These are phyloP conservation scores for Heliconius ismenius DNA, from an alignment of 2,888 invertebrate species.

Conservation along the genomic window DNA sequence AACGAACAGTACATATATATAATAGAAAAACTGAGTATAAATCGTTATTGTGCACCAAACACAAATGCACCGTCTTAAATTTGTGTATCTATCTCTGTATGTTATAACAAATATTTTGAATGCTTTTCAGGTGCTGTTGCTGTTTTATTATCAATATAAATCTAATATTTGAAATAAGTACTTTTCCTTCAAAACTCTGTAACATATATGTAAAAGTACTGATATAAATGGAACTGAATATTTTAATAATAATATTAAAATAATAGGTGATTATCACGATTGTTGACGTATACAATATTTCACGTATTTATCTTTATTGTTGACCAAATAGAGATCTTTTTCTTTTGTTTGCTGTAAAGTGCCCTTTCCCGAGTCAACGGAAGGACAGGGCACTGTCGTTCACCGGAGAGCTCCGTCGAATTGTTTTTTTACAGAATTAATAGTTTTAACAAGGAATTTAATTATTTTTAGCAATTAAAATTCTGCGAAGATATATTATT, in stretches of 20 bases:
- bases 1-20: background rate
- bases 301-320: background rate
- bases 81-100: constrained; percentile 2
- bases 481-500: background rate
- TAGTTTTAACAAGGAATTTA: background rate
- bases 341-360: background rate
- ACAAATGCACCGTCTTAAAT: background rate
- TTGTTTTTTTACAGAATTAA: background rate
- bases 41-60: background rate
- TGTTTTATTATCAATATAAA: background rate
- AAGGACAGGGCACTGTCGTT: background rate
- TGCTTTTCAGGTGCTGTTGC: constrained; percentile 29
- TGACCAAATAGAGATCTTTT: background rate
- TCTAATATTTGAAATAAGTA: background rate
- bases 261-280: background rate
- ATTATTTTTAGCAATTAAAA: background rate
- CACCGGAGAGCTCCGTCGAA: background rate
- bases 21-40: background rate
- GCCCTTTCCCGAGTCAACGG: background rate
- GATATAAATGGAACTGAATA: too few species aligned
- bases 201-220: background rate
- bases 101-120: constrained; percentile 19
- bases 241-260: background rate
- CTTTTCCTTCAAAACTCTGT: background rate
- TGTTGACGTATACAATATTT: background rate